Evolutionary conservation across 2,113 vertebrate genomes (phyloP), one percentile per base, ranked within the genome.

Genomic region (Paradisaea rubra): DNA sequence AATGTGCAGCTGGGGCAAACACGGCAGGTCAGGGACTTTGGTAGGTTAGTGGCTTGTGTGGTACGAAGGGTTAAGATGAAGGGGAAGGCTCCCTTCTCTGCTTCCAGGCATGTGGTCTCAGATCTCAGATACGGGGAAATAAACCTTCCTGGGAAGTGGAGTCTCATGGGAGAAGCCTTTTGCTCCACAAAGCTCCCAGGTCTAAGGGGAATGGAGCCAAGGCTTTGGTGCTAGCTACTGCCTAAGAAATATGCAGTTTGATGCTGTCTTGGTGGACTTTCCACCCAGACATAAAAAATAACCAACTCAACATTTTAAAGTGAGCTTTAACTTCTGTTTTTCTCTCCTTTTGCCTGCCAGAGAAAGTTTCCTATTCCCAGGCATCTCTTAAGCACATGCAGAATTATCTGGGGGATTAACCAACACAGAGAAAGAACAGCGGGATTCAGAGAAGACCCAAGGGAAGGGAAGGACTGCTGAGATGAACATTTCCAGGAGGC

Each of bases 371-470:
- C 15, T 63, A 71, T 91, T 94, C 86, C 91, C 91, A 95, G 49
- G 35, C 85, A 78, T 88, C 61, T 24, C 27, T 72, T 88, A 68
- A 94, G 30, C 25, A 53, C 18, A 20, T 23, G 47, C 60, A 76
- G 65, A 91, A 84, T 78, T 94, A 78, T 91, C 86, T 86, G 56
- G 82, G 79, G 79, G 47, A 71, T 96, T 97, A 93, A 81, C 4
- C 6, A 81, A 70, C n/a, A 33, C 41, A 60, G 52, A 35, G 39
- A 64, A 24, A 35, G 22, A 60, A 12, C 53, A 60, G 72, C 2
- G 2, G 49, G 88, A 68, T 68, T 91, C 37, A 44, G 31, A 59
- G 72, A 74, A 86, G 79, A 90, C 74, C 64, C 52, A 80, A 4
- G 7, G 73, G 77, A 83, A 65, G 56, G 41, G 53, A 30, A 92